Percentiles rank a stretch among this genome's conserved stretches.
Evolutionary conservation across 2,888 invertebrate genomes (phyloP).

Genomic region (Zonitis immaculata): DNA sequence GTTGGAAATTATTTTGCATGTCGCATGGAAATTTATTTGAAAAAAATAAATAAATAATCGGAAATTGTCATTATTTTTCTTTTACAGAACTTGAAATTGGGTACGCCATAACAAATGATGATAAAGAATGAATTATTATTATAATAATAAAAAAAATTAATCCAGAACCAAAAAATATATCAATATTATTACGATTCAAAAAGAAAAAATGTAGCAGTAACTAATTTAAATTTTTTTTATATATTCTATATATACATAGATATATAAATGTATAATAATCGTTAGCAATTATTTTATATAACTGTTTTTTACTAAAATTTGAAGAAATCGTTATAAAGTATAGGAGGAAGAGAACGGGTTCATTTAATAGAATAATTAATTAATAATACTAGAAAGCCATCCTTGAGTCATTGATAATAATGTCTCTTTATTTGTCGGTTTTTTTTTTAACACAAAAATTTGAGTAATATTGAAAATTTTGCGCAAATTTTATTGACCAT

Average conservation of each 20-base stretch:
- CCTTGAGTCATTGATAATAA: neutral
- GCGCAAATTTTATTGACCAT: too few species aligned
- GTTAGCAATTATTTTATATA: neutral
- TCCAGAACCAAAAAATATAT: neutral
- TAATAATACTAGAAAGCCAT: constrained; percentile 5
- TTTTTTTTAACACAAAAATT: too few species aligned
- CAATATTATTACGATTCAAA: neutral
- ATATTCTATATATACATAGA: neutral
- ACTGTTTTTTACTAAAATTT: constrained; percentile 3
- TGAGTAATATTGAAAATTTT: too few species aligned
- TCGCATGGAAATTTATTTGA: constrained; percentile 6
- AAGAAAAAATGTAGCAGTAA: neutral
- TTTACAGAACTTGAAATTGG: constrained; percentile 34
- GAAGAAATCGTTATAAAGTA: neutral
- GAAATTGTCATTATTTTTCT: constrained; percentile 20
- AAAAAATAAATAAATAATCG: neutral
- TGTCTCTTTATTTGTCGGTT: neutral
- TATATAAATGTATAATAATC: constrained; percentile 1
- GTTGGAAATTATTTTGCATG: constrained; percentile 12
- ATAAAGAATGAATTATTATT: constrained; percentile 33
- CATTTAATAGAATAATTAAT: neutral
- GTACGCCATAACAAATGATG: constrained; percentile 33
- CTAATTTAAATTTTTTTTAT: neutral
- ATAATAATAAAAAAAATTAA: constrained; percentile 14
- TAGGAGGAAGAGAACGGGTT: neutral